Conservation (phyloP, 2,797 vertebrate species). For the Oryzias dopingdopingensis region DNA sequence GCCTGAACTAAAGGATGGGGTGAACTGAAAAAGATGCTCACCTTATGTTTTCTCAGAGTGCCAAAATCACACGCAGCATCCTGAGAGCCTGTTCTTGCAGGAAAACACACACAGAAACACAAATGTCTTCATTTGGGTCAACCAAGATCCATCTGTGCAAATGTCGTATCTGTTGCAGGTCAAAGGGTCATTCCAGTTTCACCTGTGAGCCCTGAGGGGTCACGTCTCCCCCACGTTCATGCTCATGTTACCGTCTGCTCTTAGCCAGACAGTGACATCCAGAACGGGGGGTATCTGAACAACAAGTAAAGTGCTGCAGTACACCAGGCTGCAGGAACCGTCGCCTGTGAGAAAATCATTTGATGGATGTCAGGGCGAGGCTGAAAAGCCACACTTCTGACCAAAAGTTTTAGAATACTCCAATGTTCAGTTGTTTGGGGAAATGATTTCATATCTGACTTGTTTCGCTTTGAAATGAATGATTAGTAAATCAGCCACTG, state of each 20-base stretch:
- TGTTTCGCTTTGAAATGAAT: too few relatives aligned
- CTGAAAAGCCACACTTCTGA: too few relatives aligned
- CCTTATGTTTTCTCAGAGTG: conserved; percentile 87
- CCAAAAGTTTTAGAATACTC: too few relatives aligned
- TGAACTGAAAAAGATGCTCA: conserved; percentile 51
- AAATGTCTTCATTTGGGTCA: neutral
- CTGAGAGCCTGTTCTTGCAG: conserved; percentile 83
- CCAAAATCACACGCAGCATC: conserved; percentile 90
- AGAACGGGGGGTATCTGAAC: conserved; percentile 1
- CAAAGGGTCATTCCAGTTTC: conserved; percentile 30
- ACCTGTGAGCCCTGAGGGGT: conserved; percentile 15
- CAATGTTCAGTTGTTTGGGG: too few relatives aligned
- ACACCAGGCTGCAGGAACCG: too few relatives aligned
- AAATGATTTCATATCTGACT: too few relatives aligned
- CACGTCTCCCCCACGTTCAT: neutral
- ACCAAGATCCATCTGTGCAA: neutral
- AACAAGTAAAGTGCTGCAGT: too few relatives aligned
- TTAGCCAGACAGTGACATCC: conserved; percentile 6
- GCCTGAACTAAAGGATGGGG: neutral
- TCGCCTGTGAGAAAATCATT: too few relatives aligned
- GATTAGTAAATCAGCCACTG: too few relatives aligned
- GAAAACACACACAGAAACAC: conserved; percentile 26
- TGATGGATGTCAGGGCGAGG: too few relatives aligned
- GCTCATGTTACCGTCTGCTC: conserved; percentile 25
- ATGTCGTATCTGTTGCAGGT: conserved; percentile 16